Base-by-base conservation (phyloP, 1,140 invertebrate genomes). In the Gonioctena quinquepunctata region DNA sequence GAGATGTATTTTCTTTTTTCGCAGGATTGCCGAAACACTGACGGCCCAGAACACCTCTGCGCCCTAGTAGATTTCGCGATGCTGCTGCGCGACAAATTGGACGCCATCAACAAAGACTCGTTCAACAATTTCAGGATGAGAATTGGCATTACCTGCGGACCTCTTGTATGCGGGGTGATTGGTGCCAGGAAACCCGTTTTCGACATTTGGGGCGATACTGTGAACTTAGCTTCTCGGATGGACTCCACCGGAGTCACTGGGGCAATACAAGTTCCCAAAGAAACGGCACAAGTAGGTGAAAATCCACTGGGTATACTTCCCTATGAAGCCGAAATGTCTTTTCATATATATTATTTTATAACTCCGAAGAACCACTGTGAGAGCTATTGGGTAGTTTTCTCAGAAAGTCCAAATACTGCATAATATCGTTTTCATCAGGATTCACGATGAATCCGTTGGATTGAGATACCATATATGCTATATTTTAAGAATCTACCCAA, bases 131-230 rank as follows among this genome's bases (percentile, higher is more conserved):
- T 99, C 77, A 93, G 96, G 68, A 86, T 99, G 11, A 86, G 97
- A 84, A 94, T 99, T 3, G 97, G 95, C 85, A 81, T 99, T 52
- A 96, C 94, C 79, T 93, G 94, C 79, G 97, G 96, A 0, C 94
- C 96, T 0, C 83, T 98, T 1, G 96, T 99, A 0, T 97, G 97
- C 62, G 97, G 97, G 1, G 97, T 99, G 0, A 99, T 99, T 73
- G 97, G 97, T 0, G 96, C 96, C 0, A 89, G 96, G 23, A 99
- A 99, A 80, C 97, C 97, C 0, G 96, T 99, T 66, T 99, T 97
- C 85, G 97, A 99, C 80, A 97, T 99, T 71, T 99, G 97, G 96
- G 97, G 97, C 0, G 88, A 83, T 59, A 97, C 96, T 0, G 96
- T 98, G 0, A 98, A 98, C 83, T 93, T 97, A 78, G 96, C 96